Base-by-base conservation (phyloP, 1,140 invertebrate species). In the Phthorimaea operculella region DNA sequence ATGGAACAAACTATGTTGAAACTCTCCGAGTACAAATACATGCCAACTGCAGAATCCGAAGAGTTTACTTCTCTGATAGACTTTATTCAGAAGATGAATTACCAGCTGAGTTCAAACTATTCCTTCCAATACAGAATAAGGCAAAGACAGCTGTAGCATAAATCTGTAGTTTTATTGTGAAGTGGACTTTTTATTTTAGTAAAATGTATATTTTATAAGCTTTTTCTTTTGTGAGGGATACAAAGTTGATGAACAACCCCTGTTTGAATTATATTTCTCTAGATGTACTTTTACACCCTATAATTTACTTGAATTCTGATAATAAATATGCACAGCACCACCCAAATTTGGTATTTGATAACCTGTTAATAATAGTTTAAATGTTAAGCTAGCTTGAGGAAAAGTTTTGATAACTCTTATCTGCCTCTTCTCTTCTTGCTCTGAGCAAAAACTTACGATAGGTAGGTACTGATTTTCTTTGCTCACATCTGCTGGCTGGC, bases 1-100 rank as follows among this genome's bases (percentile, higher is more conserved):
- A 99, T 85, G 98, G 98, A 12, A 99, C 98, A 12, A 99, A 98
- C 87, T 99, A 99, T 86, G 96, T 99, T 34, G 98, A 99, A 86
- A 99, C 98, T 10, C 87, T 99, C 33, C 87, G 98, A 67, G 96
- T 99, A 42, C 94, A 98, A 87, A 98, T 99, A 69, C 98, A 99
- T 88, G 98, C 98, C 34, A 99, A 99, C 86, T 99, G 98, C 86
- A 89, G 98, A 73, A 97, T 99, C 66, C 88, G 98, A 70, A 90
- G 98, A 74, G 97, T 99, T 1, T 99, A 99, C 76, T 99, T 99
- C 84, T 98, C 98, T 8, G 98, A 99, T 85, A 90, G 98, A 76
- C 86, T 99, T 8, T 99, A 99, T 87, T 96, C 97, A 1, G 98
- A 99, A 89, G 98, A 99, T 85, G 98, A 99, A 87, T 87, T 99